These are phyloP conservation scores for Macrosiphum euphorbiae DNA, from an alignment of 2,888 invertebrate species.

Conservation along the genomic window DNA sequence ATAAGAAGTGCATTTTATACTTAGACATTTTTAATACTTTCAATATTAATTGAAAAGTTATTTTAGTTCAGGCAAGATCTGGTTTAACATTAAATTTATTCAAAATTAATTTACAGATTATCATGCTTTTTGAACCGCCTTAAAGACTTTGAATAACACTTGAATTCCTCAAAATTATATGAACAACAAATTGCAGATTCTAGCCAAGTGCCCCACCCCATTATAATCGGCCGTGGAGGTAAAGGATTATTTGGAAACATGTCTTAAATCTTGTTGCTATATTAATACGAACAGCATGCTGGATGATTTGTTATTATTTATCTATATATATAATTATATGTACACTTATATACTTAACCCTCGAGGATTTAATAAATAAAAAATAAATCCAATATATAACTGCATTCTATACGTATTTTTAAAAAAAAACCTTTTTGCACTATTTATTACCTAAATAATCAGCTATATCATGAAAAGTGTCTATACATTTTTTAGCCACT, in stretches of 20 bases:
- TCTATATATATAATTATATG: background rate
- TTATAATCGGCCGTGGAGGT: background rate
- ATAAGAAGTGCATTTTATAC: too few species aligned
- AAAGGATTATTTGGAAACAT: background rate
- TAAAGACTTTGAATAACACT: too few species aligned
- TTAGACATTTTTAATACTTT: too few species aligned
- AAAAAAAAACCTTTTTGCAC: background rate
- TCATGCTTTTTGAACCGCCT: too few species aligned
- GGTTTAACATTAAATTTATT: too few species aligned
- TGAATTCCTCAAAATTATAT: background rate
- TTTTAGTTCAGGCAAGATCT: too few species aligned
- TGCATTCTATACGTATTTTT: background rate
- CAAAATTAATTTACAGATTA: too few species aligned
- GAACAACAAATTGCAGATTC: background rate
- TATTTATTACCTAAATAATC: too few species aligned
- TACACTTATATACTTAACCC: background rate
- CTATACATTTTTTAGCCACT: too few species aligned
- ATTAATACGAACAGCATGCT: background rate
- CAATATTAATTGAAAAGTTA: too few species aligned
- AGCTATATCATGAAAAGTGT: too few species aligned
- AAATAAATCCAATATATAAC: background rate
- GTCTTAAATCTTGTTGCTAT: too few species aligned
- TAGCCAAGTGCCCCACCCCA: background rate
- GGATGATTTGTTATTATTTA: background rate
- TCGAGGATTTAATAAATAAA: background rate